Evolutionary conservation across 2,113 vertebrate species (phyloP).

Genomic region (Apodemus sylvaticus): DNA sequence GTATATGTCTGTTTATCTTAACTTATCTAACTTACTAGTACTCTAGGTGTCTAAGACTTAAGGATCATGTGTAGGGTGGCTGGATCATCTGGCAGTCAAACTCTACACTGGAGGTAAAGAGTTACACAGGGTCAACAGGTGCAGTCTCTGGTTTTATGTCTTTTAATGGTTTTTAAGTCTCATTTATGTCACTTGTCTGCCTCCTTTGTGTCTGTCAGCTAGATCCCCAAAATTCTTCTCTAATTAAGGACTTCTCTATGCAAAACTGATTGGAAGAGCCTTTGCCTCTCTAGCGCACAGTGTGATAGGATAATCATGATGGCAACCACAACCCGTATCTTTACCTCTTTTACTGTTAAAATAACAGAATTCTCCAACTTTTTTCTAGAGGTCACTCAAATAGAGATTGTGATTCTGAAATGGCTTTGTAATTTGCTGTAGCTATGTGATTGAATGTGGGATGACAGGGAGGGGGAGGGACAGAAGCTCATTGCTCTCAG

Average conservation of each 20-base stretch:
- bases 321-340: neutral
- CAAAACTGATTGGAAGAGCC: neutral
- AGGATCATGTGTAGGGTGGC: neutral
- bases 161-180: neutral
- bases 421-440: neutral
- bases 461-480: neutral
- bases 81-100: neutral
- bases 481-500: neutral
- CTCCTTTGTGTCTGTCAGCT: neutral
- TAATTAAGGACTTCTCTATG: neutral
- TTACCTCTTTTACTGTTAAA: conserved; percentile 35
- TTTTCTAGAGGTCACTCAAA: neutral
- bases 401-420: neutral
- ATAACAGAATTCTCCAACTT: neutral
- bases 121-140: neutral
- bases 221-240: neutral
- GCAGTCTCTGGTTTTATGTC: neutral
- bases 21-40: neutral
- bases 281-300: neutral
- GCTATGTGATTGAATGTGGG: neutral
- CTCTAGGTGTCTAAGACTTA: neutral
- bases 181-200: neutral
- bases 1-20: neutral
- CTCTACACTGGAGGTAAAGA: neutral
- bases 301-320: neutral